These are phyloP conservation scores for Ashinkailepas kermadecensis DNA, from an alignment of 2,888 invertebrate species.

Conservation along the genomic window DNA sequence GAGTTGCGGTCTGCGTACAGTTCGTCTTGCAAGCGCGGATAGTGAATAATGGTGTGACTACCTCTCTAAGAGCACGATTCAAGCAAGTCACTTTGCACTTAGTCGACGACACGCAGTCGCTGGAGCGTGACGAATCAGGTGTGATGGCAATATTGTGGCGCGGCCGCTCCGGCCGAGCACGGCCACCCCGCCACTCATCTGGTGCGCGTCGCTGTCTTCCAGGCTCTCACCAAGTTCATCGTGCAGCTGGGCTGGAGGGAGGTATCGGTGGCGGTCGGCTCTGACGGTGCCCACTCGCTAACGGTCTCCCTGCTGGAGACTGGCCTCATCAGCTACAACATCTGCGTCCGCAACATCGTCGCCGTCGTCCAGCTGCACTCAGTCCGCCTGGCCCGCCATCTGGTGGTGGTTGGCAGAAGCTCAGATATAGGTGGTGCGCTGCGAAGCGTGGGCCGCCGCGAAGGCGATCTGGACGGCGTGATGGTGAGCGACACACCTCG, in stretches of 20 bases:
- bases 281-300: neutral
- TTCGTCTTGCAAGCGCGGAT: too few relatives aligned
- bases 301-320: neutral
- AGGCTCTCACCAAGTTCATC: constrained; percentile 3
- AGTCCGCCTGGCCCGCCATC: neutral
- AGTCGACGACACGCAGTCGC: too few relatives aligned
- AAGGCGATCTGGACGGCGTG: neutral
- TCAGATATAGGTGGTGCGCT: neutral
- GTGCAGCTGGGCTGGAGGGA: constrained; percentile 2
- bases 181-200: too few relatives aligned
- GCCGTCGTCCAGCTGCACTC: neutral
- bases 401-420: neutral
- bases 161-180: too few relatives aligned
- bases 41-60: too few relatives aligned
- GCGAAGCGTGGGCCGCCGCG: neutral
- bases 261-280: neutral
- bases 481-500: neutral
- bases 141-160: too few relatives aligned
- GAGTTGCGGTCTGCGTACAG: too few relatives aligned
- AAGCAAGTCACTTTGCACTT: too few relatives aligned
- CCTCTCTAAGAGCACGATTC: too few relatives aligned
- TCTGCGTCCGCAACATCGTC: neutral
- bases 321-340: neutral
- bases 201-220: neutral
- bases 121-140: too few relatives aligned